Percentiles rank a stretch among this genome's conserved stretches.
These are phyloP conservation scores for Lochmaea capreae DNA, from an alignment of 2,888 invertebrate genomes.

Conservation along the genomic window DNA sequence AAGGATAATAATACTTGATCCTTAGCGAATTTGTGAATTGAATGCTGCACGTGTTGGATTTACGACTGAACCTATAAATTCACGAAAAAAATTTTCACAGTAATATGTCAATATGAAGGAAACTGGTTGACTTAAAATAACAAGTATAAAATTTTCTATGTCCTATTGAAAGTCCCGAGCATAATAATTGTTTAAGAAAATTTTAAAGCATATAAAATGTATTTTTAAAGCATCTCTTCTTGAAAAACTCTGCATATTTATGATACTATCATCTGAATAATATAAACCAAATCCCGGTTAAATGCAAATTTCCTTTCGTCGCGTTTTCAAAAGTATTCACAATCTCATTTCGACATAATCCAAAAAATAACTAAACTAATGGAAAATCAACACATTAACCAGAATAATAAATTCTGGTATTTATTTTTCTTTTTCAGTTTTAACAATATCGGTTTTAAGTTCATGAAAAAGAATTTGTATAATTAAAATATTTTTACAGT, in stretches of 20 bases:
- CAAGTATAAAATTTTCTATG: not conserved
- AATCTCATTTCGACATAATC: not conserved
- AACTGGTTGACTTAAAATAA: not conserved
- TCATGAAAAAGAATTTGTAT: no score
- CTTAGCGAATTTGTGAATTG: slow-evolving; percentile 26
- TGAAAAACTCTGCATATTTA: not conserved
- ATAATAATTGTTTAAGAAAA: no score
- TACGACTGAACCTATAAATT: not conserved
- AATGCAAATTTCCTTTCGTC: not conserved
- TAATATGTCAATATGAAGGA: not conserved
- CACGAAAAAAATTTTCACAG: no score
- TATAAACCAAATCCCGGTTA: not conserved
- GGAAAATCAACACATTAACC: not conserved
- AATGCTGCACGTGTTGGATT: slow-evolving; percentile 19
- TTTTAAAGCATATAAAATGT: not conserved
- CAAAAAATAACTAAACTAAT: slow-evolving; percentile 1
- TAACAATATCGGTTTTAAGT: not conserved
- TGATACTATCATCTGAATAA: not conserved
- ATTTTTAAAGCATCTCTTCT: not conserved
- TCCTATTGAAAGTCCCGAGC: no score
- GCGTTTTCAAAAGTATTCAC: not conserved
- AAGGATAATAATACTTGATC: slow-evolving; percentile 19
- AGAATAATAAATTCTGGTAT: not conserved
- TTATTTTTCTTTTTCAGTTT: not conserved
- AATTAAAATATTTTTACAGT: no score